Conservation (phyloP, 1,140 invertebrate species). For the Bombus turneri region DNA sequence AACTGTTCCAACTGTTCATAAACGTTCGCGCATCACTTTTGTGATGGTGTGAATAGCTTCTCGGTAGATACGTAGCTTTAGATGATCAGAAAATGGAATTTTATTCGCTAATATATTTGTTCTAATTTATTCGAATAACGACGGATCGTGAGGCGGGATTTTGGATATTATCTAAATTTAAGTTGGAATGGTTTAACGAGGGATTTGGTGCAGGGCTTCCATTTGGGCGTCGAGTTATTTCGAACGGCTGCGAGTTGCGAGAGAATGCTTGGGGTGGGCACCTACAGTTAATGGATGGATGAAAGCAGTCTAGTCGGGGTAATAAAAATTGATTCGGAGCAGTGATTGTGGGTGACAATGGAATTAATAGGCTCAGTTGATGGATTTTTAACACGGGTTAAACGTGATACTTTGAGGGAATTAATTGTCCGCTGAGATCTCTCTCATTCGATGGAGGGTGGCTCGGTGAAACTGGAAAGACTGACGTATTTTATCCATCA, state of each 20-base stretch:
- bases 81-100: background rate
- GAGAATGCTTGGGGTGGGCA: no score
- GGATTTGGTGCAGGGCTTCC: no score
- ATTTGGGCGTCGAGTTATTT: background rate
- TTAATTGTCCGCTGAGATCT: background rate
- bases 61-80: background rate
- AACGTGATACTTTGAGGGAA: slow-evolving; percentile 10
- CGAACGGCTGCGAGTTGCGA: background rate
- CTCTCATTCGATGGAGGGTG: no score
- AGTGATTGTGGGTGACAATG: slow-evolving; percentile 17
- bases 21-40: background rate
- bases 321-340: slow-evolving; percentile 32
- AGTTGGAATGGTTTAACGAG: background rate
- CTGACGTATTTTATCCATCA: background rate
- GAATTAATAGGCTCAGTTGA: slow-evolving; percentile 11
- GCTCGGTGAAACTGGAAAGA: background rate
- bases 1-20: background rate
- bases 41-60: background rate
- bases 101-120: no score
- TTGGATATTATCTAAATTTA: background rate
- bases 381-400: slow-evolving; percentile 29
- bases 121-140: no score
- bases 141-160: background rate
- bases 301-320: background rate
- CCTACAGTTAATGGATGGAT: background rate